Evolutionary conservation across 2,113 vertebrate species (phyloP).

Genomic region (Pogona vitticeps): DNA sequence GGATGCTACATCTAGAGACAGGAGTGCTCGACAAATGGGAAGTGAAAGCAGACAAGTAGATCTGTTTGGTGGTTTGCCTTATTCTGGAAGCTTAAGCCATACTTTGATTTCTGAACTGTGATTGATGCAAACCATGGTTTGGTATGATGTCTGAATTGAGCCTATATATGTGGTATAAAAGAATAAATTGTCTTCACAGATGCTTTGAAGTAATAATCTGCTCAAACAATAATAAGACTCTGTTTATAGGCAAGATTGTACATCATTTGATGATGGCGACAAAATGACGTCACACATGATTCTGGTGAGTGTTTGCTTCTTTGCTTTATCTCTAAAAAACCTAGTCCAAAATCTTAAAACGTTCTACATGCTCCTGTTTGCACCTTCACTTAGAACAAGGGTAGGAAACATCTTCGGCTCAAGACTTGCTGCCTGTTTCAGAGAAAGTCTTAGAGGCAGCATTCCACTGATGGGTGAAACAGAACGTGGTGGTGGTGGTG

Average conservation of each 20-base stretch:
- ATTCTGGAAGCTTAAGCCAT: not conserved
- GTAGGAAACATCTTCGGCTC: too few relatives aligned
- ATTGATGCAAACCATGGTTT: not conserved
- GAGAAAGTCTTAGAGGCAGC: too few relatives aligned
- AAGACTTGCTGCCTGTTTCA: too few relatives aligned
- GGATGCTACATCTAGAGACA: not conserved
- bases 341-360: not conserved
- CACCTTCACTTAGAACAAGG: not conserved
- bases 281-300: conserved; percentile 67
- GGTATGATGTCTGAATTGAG: not conserved
- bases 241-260: conserved; percentile 76
- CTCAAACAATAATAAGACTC: conserved; percentile 29
- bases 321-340: not conserved
- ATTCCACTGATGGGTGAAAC: too few relatives aligned
- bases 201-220: conserved; percentile 50
- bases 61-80: not conserved
- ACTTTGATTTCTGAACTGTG: not conserved
- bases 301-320: conserved; percentile 73
- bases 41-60: not conserved
- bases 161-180: not conserved
- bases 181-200: conserved; percentile 7
- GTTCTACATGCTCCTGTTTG: too few relatives aligned
- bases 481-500: too few relatives aligned
- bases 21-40: not conserved
- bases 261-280: conserved; percentile 67